A percentile compares a stretch with the other conserved stretches of the same genome.
phyloP scores from a whole-genome alignment of 2,888 invertebrate species.

The Euproctis similis region DNA sequence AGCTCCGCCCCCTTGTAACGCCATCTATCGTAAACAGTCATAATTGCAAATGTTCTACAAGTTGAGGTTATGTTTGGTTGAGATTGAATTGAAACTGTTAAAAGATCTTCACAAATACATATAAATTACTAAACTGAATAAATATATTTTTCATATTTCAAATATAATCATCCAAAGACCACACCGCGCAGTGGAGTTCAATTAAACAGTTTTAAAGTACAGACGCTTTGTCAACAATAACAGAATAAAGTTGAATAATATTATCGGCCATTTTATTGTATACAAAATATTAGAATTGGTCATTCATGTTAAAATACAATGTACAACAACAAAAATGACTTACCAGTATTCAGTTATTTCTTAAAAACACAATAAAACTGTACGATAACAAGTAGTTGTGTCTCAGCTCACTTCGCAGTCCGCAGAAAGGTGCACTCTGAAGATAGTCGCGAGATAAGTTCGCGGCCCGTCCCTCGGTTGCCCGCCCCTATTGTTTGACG shows the following conservation, averaged over 20 bases:
- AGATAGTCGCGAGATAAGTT: conserved; percentile 40
- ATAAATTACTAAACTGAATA: conserved; percentile 1
- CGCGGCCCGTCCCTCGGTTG: conserved; percentile 44
- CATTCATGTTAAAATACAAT: conserved; percentile 3
- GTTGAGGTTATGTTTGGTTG: conserved; percentile 45
- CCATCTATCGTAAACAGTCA: conserved; percentile 36
- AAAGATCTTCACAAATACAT: conserved; percentile 1
- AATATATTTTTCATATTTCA: conserved; percentile 7
- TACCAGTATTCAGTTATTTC: conserved; percentile 29
- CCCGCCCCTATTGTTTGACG: conserved; percentile 48
- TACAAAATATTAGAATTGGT: background rate
- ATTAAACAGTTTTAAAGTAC: conserved; percentile 24
- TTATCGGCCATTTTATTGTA: background rate
- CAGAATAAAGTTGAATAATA: conserved; percentile 9
- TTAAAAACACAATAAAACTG: conserved; percentile 27
- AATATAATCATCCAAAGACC: conserved; percentile 1
- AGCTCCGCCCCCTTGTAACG: conserved; percentile 40
- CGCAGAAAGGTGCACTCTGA: conserved; percentile 45
- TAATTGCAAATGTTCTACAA: conserved; percentile 16
- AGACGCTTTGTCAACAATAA: conserved; percentile 29
- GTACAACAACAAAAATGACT: conserved; percentile 30
- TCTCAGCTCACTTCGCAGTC: conserved; percentile 60
- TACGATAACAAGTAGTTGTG: conserved; percentile 33
- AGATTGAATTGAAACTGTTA: conserved; percentile 5
- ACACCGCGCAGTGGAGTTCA: conserved; percentile 7